phyloP scores from a whole-genome alignment of 2,888 invertebrate genomes.

The Cerastis leucographa region DNA sequence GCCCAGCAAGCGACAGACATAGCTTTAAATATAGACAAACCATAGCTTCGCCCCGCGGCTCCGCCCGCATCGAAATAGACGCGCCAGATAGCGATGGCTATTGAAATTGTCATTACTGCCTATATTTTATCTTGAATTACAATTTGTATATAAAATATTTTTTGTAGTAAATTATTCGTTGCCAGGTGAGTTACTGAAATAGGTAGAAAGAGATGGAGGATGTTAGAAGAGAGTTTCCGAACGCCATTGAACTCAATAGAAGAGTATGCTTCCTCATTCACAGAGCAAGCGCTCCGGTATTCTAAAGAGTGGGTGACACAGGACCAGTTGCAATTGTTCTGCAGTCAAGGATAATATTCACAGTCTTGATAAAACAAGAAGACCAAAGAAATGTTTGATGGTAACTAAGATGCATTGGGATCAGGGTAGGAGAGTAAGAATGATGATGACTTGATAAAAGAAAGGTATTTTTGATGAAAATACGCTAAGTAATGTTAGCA shows the following conservation, averaged over 20 bases:
- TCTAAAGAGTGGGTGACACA: not conserved
- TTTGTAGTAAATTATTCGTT: constrained; percentile 39
- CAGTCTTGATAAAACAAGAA: not conserved
- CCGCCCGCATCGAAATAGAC: constrained; percentile 54
- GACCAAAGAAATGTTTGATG: not conserved
- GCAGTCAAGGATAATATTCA: not conserved
- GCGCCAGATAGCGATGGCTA: constrained; percentile 41
- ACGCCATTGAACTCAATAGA: constrained; percentile 22
- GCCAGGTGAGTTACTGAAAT: constrained; percentile 50
- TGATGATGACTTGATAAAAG: not conserved
- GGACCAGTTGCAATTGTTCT: not conserved
- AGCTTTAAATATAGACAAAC: constrained; percentile 63
- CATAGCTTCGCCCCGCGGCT: constrained; percentile 38
- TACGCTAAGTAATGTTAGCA: not conserved
- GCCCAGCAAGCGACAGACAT: constrained; percentile 44
- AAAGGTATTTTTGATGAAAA: not conserved
- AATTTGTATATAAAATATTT: constrained; percentile 40
- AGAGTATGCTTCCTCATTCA: constrained; percentile 10
- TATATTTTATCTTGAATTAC: constrained; percentile 51
- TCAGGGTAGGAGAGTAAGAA: no score
- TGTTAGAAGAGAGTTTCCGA: constrained; percentile 10
- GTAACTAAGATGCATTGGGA: not conserved
- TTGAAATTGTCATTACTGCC: constrained; percentile 45
- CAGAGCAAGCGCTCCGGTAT: constrained; percentile 3
- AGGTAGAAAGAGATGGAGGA: constrained; percentile 25